Percentiles rank a stretch among this genome's conserved stretches.
phyloP scores from a whole-genome alignment of 2,113 vertebrate genomes.

The Dendropsophus ebraccatus region DNA sequence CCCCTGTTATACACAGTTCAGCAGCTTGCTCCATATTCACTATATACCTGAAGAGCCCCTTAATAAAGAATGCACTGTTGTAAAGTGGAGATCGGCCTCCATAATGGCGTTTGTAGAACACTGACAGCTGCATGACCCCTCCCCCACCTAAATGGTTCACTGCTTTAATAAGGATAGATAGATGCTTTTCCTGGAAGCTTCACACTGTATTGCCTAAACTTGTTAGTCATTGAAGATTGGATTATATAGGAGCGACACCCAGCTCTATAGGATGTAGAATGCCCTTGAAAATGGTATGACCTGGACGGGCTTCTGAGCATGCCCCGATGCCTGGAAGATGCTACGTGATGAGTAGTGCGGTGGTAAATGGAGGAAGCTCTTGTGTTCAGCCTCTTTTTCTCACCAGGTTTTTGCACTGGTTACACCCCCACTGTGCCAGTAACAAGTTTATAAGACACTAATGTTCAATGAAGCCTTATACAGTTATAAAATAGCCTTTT shows the following conservation, averaged over 20 bases:
- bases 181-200: not conserved
- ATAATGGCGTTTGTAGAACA: no score
- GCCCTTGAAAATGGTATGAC: slow-evolving; percentile 2
- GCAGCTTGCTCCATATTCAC: no score
- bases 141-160: no score
- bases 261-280: slow-evolving; percentile 5
- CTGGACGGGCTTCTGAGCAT: not conserved
- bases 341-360: slow-evolving; percentile 15
- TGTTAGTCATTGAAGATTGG: not conserved
- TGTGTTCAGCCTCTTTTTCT: not conserved
- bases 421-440: no score
- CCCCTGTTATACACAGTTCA: no score
- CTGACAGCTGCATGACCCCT: no score
- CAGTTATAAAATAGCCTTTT: not conserved
- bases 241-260: not conserved
- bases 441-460: not conserved
- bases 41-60: no score
- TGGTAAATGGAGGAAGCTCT: not conserved
- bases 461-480: not conserved
- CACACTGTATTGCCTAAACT: not conserved
- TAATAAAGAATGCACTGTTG: no score
- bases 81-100: no score
- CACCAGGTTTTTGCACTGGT: not conserved
- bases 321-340: not conserved
- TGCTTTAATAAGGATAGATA: not conserved